Conservation (phyloP, 2,113 vertebrate genomes). For the Podarcis cretensis region DNA sequence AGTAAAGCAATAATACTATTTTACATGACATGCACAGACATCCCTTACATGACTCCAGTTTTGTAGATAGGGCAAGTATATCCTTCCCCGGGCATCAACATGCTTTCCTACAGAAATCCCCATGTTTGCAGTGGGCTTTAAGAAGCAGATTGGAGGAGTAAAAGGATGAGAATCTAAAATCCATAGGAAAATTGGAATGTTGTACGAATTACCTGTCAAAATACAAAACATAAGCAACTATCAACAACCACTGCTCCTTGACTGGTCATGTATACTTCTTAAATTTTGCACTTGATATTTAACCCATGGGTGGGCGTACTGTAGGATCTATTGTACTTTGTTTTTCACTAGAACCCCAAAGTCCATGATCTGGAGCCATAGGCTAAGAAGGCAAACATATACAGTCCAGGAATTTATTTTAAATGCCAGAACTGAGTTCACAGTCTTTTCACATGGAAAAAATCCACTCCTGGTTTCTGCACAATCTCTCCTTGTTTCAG, state of each 20-base stretch:
- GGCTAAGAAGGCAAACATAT: background rate
- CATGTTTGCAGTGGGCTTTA: conserved; percentile 92
- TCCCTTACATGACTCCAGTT: conserved; percentile 92
- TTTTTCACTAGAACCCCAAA: background rate
- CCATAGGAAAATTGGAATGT: conserved; percentile 92
- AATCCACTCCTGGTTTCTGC: background rate
- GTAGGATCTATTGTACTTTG: background rate
- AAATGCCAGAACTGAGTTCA: background rate
- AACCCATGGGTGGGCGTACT: background rate
- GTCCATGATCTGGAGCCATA: background rate
- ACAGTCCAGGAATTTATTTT: background rate
- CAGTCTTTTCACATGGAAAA: background rate
- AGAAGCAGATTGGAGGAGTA: conserved; percentile 91
- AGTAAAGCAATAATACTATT: background rate
- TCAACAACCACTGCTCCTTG: background rate
- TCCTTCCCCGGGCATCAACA: conserved; percentile 87
- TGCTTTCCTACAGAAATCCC: conserved; percentile 90
- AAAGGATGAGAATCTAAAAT: conserved; percentile 96
- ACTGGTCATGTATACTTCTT: background rate
- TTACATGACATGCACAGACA: background rate
- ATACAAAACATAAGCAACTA: conserved; percentile 60
- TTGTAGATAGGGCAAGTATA: conserved; percentile 89
- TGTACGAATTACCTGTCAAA: conserved; percentile 86
- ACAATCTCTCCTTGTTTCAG: background rate
- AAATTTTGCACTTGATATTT: background rate